Percentiles rank a stretch among this genome's conserved stretches.
phyloP scores from a whole-genome alignment of 1,140 invertebrate genomes.

The Plodia interpunctella region DNA sequence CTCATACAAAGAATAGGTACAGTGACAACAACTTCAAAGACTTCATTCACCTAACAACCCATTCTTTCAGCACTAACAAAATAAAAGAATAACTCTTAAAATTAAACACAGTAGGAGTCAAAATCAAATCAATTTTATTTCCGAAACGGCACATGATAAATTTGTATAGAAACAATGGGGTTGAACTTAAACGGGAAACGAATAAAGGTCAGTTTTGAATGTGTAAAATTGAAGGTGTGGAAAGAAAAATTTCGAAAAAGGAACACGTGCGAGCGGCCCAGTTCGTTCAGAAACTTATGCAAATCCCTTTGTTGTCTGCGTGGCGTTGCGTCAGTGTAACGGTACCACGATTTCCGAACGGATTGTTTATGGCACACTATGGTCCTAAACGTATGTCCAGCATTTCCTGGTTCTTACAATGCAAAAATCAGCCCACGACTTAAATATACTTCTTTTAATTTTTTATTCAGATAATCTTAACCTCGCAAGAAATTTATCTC shows the following conservation, averaged over 20 bases:
- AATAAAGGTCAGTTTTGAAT: slow-evolving; percentile 10
- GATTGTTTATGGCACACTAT: slow-evolving; percentile 16
- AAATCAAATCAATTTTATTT: slow-evolving; percentile 20
- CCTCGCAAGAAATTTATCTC: too few relatives aligned
- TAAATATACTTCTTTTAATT: too few relatives aligned
- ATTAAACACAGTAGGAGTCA: slow-evolving; percentile 19
- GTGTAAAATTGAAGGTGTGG: slow-evolving; percentile 10
- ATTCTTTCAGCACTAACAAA: slow-evolving; percentile 37
- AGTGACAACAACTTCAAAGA: slow-evolving; percentile 58
- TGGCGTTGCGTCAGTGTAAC: slow-evolving; percentile 48
- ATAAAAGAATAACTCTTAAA: slow-evolving; percentile 5
- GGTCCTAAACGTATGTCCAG: slow-evolving; percentile 11
- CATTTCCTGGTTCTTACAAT: slow-evolving; percentile 9
- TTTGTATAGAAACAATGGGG: slow-evolving; percentile 16
- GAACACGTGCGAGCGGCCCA: slow-evolving; percentile 51
- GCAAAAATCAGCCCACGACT: not conserved
- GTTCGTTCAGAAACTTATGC: slow-evolving; percentile 56
- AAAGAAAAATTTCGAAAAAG: slow-evolving; percentile 34
- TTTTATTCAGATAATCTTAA: too few relatives aligned
- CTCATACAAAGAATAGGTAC: slow-evolving; percentile 15
- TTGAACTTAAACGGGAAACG: not conserved
- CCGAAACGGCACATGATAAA: slow-evolving; percentile 17
- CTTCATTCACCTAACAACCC: slow-evolving; percentile 60
- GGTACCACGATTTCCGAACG: slow-evolving; percentile 34
- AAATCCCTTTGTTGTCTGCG: slow-evolving; percentile 63